Evolutionary conservation across 1,140 invertebrate genomes (phyloP), one percentile per base, ranked within the genome.

Genomic region (Platorchestia sp.): DNA sequence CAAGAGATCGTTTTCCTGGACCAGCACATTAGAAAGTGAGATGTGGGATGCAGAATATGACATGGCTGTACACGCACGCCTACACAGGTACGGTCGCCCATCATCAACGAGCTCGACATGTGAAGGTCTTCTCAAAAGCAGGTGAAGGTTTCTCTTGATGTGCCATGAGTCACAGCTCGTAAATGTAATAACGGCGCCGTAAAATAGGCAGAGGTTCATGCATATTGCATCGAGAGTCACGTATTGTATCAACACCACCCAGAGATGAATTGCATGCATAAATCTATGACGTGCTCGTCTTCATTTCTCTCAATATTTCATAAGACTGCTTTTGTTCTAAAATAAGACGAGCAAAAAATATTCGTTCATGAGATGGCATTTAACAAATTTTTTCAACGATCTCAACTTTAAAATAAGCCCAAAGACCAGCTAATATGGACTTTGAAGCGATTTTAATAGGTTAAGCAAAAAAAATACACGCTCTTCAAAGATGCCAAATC

Each of bases 11-110:
- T 75, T 89, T 89, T 42, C 41, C n/a, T 89, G 43, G n/a, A 14
- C 10, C 41, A 41, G 5, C 43, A 89, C 87, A 89, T 89, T 89
- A 42, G 87, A 89, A 89, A 89, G 87, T 89, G 27, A 27, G 87
- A 89, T 89, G 87, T 89, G 43, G 87, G 87, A 89, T 42, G 87
- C 27, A 89, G 43, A 89, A 89, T 89, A 89, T 89, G 87, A 89
- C 87, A 89, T 89, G 59, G 47, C 47, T n/a, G n/a, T n/a, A n/a
- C n/a, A n/a, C n/a, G n/a, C 27, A 75, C 59, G 36, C 59, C 59
- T 27, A 75, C 59, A 75, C 59, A 75, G 14, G 59, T 75, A 75
- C 59, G 14, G 59, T 10, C 59, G 59, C 59, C 7, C 59, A 75
- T 75, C 59, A 75, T 75, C 14, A 75, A 75, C 10, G 27, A 75